Conservation (phyloP, 2,888 invertebrate genomes). For the Spisula subtruncata region DNA sequence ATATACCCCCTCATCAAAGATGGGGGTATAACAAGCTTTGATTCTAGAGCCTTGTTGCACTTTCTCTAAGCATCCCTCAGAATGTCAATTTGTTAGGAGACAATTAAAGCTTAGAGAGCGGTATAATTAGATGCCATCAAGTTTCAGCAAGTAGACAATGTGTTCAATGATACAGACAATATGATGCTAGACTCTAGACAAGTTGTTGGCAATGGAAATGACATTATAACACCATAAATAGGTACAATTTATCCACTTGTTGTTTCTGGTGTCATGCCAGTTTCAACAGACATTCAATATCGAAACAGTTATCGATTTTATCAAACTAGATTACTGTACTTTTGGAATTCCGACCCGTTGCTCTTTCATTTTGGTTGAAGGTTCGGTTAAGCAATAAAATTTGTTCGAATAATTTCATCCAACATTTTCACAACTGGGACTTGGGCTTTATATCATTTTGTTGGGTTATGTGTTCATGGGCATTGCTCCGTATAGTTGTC, state of each 20-base stretch:
- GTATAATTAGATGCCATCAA: not conserved
- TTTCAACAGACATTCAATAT: not conserved
- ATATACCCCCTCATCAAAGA: too few relatives aligned
- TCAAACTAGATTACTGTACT: too few relatives aligned
- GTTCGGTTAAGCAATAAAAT: too few relatives aligned
- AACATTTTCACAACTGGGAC: too few relatives aligned
- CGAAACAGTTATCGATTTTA: not conserved
- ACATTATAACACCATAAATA: slow-evolving; percentile 12
- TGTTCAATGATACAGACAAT: not conserved
- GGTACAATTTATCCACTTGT: not conserved
- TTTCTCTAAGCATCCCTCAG: not conserved
- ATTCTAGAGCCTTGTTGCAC: not conserved
- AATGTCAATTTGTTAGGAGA: not conserved
- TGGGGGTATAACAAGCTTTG: too few relatives aligned
- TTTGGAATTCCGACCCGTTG: too few relatives aligned
- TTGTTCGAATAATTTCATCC: too few relatives aligned
- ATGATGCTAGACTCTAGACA: not conserved
- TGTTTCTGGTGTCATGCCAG: not conserved
- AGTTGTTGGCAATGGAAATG: not conserved
- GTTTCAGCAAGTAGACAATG: not conserved
- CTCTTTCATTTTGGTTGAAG: too few relatives aligned
- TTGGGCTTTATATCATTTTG: too few relatives aligned
- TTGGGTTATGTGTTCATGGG: too few relatives aligned
- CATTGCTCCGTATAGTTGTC: too few relatives aligned
- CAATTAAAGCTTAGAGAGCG: not conserved